Conservation (phyloP, 2,113 vertebrate genomes). For the Misgurnus anguillicaudatus region DNA sequence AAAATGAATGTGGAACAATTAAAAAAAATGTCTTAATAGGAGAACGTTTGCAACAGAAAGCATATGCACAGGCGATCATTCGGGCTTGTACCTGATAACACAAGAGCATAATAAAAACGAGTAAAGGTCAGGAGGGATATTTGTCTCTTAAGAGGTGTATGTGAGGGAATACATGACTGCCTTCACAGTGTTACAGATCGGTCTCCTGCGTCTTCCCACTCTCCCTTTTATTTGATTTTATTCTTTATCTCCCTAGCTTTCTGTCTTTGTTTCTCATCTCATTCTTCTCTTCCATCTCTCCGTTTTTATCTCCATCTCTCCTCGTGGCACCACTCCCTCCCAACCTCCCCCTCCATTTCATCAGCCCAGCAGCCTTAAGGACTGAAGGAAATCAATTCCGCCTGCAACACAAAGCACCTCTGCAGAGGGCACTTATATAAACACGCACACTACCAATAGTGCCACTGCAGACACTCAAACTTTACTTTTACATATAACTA, state of each 20-base stretch:
- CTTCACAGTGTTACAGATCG: background rate
- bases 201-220: background rate
- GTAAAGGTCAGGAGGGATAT: background rate
- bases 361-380: constrained; percentile 37
- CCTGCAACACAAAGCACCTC: constrained; percentile 39
- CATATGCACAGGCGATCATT: background rate
- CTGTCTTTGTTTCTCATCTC: background rate
- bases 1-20: constrained; percentile 26
- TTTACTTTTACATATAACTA: background rate
- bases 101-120: constrained; percentile 3
- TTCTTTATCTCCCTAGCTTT: constrained; percentile 14
- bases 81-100: constrained; percentile 1
- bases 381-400: constrained; percentile 46
- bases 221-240: constrained; percentile 18
- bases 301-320: background rate
- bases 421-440: constrained; percentile 41
- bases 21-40: background rate
- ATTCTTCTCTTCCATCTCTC: background rate
- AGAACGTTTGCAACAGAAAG: background rate
- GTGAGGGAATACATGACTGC: background rate
- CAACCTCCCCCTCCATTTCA: constrained; percentile 31
- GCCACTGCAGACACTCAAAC: constrained; percentile 24
- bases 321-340: background rate
- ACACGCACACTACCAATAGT: constrained; percentile 17
- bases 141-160: background rate